phyloP scores from a whole-genome alignment of 1,140 invertebrate genomes.

The Ectropis grisescens region DNA sequence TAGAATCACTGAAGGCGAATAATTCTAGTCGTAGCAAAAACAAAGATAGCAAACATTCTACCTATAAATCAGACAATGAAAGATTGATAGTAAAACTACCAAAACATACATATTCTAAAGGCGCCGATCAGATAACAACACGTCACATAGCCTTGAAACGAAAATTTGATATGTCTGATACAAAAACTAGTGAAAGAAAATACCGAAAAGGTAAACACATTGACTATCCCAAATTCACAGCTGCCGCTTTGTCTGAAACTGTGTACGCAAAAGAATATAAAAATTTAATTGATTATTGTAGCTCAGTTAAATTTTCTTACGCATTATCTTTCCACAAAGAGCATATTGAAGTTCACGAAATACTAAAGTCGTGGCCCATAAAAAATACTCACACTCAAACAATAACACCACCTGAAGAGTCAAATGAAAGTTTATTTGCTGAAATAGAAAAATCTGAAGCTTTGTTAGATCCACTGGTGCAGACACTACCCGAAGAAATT shows the following conservation, averaged over 20 bases:
- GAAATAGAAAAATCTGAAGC: conserved; percentile 10
- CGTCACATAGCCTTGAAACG: conserved; percentile 20
- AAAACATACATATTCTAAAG: too few species aligned
- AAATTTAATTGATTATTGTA: conserved; percentile 35
- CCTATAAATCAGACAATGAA: too few species aligned
- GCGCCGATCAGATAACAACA: too few species aligned
- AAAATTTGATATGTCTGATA: conserved; percentile 24
- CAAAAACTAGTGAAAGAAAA: conserved; percentile 25
- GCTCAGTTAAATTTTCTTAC: conserved; percentile 51
- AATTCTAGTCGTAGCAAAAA: too few species aligned
- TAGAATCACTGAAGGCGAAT: too few species aligned
- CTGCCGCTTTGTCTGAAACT: conserved; percentile 17
- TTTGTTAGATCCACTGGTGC: conserved; percentile 22
- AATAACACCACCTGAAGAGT: conserved; percentile 2
- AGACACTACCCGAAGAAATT: conserved; percentile 46
- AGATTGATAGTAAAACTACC: too few species aligned
- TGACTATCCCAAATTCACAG: conserved; percentile 37
- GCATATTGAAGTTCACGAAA: conserved; percentile 26
- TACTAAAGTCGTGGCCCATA: conserved; percentile 40
- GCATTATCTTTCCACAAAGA: conserved; percentile 42
- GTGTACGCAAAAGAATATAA: conserved; percentile 41
- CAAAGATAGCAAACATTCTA: too few species aligned
- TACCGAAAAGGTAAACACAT: conserved; percentile 59
- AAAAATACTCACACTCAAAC: conserved; percentile 8
- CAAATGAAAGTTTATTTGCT: background rate